phyloP scores from a whole-genome alignment of 2,113 vertebrate species.

The Polyodon spathula region DNA sequence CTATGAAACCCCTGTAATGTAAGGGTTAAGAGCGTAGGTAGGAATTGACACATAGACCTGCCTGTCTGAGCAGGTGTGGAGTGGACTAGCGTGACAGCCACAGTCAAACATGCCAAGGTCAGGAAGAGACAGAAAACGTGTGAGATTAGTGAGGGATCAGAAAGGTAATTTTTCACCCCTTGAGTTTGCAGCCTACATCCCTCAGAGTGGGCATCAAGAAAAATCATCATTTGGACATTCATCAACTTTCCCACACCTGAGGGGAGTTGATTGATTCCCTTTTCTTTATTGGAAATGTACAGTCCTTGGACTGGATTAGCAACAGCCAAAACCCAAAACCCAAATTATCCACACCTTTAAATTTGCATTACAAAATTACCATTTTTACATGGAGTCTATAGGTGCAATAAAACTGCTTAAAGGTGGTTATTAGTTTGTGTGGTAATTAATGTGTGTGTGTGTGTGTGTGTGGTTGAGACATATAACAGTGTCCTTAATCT shows the following conservation, averaged over 20 bases:
- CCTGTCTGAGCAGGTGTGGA: background rate
- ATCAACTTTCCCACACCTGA: constrained; percentile 4
- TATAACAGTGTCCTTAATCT: no score
- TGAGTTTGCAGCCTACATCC: background rate
- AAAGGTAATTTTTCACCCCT: background rate
- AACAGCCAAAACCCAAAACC: background rate
- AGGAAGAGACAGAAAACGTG: background rate
- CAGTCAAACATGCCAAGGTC: background rate
- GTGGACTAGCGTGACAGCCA: background rate
- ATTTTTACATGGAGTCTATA: background rate
- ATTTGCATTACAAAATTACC: background rate
- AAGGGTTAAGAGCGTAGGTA: no score
- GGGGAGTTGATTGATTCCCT: background rate
- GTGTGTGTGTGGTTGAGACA: no score
- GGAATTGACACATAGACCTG: no score
- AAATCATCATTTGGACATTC: background rate
- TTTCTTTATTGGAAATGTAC: background rate
- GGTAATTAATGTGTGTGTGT: no score
- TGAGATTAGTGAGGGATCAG: background rate
- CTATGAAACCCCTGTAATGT: no score
- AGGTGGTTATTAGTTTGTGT: no score
- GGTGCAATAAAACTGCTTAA: background rate
- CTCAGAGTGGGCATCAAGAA: background rate
- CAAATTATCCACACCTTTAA: background rate
- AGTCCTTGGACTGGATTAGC: background rate